Base-by-base conservation (phyloP, 2,113 vertebrate genomes). In the Tringa solitaria region DNA sequence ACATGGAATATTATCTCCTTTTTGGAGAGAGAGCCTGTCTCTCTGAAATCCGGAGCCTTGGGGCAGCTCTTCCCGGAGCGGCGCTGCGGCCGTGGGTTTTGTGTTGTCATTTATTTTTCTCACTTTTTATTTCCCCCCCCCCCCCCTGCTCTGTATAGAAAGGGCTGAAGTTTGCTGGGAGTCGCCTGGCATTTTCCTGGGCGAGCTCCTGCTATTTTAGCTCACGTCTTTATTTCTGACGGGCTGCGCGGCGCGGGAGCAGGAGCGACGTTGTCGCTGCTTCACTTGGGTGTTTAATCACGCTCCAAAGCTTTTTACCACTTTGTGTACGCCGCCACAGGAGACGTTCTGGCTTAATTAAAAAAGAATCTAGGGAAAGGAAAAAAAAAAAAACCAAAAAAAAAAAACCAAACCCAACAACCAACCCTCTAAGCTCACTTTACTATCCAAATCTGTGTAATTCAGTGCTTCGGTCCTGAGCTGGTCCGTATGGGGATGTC, bases 141-240 rank as follows among this genome's bases (percentile, higher is more conserved):
- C 2, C 3, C 8, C 10, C 18, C n/a, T n/a, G n/a, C n/a, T n/a
- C 41, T 2, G 8, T 39, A 10, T 2, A 18, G 3, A 21, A 73
- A 69, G 63, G 83, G 80, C 41, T 83, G 79, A 39, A 33, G 54
- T 84, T 91, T 4, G 0, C 59, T 77, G 19, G 74, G 35, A 65
- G 22, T 43, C 26, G 4, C 79, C 60, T 26, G 72, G 73, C 39
- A 6, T 92, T 84, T 51, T 21, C 32, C 86, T 51, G 37, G 51
- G n/a, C 23, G 70, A 70, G 69, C 76, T 81, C 73, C 65, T 74
- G 57, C 70, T 77, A 10, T 13, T 90, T 59, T 39, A 60, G 93
- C 78, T 89, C 68, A 23, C 7, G 3, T 37, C 78, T 89, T 75
- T 94, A 27, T 77, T 73, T 78, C 80, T 35, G 80, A 43, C 5